Evolutionary conservation across 2,888 invertebrate species (phyloP).

Genomic region (Athalia cordata): DNA sequence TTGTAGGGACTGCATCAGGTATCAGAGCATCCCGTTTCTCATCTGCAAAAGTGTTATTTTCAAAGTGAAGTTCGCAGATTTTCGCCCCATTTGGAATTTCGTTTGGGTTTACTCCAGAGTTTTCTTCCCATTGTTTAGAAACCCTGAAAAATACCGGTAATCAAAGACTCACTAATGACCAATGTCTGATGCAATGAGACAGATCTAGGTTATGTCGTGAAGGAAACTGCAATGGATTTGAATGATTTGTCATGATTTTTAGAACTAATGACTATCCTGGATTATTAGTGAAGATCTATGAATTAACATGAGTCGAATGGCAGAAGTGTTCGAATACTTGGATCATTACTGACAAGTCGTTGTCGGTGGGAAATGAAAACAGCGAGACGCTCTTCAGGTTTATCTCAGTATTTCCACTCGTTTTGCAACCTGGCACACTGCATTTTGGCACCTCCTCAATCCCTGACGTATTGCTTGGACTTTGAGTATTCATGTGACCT

Average conservation of each 20-base stretch:
- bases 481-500: too few species aligned
- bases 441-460: slow-evolving; percentile 45
- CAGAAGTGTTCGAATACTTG: background rate
- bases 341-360: slow-evolving; percentile 52
- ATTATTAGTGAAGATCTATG: background rate
- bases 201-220: background rate
- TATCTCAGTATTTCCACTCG: slow-evolving; percentile 52
- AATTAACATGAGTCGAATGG: background rate
- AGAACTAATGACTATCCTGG: background rate
- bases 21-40: slow-evolving; percentile 48
- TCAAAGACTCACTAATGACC: background rate
- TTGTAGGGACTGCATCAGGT: slow-evolving; percentile 54
- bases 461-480: background rate
- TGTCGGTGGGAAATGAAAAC: slow-evolving; percentile 55
- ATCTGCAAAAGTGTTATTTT: slow-evolving; percentile 49
- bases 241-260: background rate
- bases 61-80: slow-evolving; percentile 60
- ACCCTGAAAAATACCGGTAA: slow-evolving; percentile 55
- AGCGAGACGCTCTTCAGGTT: slow-evolving; percentile 52
- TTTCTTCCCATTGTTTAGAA: slow-evolving; percentile 53
- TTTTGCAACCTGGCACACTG: slow-evolving; percentile 51
- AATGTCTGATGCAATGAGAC: background rate
- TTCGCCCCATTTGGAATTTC: slow-evolving; percentile 1
- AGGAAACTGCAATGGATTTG: background rate
- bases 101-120: background rate